Conservation (phyloP, 2,888 invertebrate genomes). For the Callinectes sapidus region DNA sequence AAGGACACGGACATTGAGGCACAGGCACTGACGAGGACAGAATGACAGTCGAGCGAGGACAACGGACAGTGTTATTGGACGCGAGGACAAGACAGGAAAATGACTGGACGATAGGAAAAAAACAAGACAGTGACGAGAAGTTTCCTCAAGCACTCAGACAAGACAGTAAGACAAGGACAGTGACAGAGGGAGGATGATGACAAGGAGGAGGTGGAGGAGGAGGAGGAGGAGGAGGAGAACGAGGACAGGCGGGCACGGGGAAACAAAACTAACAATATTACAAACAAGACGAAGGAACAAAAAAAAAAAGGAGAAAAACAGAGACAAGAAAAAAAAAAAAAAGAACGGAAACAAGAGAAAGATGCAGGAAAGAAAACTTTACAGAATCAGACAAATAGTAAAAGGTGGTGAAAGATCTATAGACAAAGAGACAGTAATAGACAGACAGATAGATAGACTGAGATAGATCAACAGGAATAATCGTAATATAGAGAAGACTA, state of each 20-base stretch:
- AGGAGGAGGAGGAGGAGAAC: not conserved
- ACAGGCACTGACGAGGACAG: not conserved
- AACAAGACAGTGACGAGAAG: not conserved
- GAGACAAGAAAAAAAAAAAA: not conserved
- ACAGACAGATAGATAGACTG: not conserved
- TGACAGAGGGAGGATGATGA: not conserved
- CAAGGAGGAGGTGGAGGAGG: not conserved
- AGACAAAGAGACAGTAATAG: not conserved
- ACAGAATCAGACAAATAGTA: not conserved
- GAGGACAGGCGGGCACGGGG: slow-evolving; percentile 30
- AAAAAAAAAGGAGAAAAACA: not conserved
- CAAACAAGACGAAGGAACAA: not conserved
- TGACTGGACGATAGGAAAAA: not conserved
- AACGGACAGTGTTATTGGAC: not conserved
- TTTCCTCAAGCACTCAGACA: not conserved
- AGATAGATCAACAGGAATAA: not conserved
- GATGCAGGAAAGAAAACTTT: not conserved
- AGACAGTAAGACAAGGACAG: not conserved
- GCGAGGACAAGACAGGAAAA: not conserved
- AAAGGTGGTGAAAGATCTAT: not conserved
- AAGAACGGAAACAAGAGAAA: not conserved
- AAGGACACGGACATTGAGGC: not conserved
- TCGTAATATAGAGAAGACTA: not conserved
- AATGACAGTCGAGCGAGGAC: not conserved
- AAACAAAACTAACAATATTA: not conserved